Evolutionary conservation across 2,113 vertebrate species (phyloP).

Genomic region (Mastomys coucha): DNA sequence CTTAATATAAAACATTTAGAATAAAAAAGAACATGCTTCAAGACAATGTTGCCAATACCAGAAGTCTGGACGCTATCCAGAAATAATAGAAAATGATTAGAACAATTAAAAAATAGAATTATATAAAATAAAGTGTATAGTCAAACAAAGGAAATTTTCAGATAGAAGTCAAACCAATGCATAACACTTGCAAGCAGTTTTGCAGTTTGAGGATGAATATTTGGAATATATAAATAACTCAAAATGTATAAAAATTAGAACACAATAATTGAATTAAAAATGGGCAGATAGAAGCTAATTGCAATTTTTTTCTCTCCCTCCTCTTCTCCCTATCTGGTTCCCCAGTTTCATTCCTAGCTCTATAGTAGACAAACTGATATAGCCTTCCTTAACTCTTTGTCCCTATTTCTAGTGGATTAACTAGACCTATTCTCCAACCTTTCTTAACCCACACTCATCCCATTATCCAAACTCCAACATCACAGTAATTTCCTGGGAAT

Average conservation of each 20-base stretch:
- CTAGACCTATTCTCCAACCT: background rate
- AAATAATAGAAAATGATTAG: background rate
- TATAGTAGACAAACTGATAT: background rate
- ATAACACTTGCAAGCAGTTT: background rate
- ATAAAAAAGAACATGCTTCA: background rate
- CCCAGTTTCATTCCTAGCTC: background rate
- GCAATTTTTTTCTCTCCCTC: background rate
- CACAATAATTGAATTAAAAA: background rate
- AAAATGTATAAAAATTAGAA: background rate
- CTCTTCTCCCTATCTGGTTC: background rate
- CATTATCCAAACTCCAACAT: background rate
- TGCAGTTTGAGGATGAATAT: background rate
- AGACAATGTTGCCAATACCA: too few species aligned
- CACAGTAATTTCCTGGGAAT: background rate
- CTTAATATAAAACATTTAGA: background rate
- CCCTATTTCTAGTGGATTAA: background rate
- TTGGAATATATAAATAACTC: background rate
- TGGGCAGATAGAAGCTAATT: background rate
- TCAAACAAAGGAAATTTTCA: background rate
- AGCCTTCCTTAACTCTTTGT: background rate
- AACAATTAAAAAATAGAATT: background rate
- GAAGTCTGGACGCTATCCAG: background rate
- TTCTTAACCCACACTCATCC: background rate
- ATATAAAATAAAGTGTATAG: background rate
- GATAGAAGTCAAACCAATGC: background rate